A percentile compares a stretch with the other conserved stretches of the same genome.
Evolutionary conservation across 1,140 invertebrate species (phyloP).

Genomic region (Aphelinus certus): DNA sequence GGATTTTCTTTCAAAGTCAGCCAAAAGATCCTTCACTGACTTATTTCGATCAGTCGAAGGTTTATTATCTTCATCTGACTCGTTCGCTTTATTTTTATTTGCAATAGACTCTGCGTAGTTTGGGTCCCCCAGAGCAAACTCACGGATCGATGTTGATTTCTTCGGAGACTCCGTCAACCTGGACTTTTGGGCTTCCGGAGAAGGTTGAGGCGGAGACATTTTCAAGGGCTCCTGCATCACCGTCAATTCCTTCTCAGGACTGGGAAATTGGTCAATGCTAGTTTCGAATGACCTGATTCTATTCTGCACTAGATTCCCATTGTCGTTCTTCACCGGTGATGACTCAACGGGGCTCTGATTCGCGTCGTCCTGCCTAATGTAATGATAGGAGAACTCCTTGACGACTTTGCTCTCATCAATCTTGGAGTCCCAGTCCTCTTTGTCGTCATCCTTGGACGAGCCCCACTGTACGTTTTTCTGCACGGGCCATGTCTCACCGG

Average conservation of each 20-base stretch:
- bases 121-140: slow-evolving; percentile 46
- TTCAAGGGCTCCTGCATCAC: slow-evolving; percentile 65
- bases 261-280: slow-evolving; percentile 44
- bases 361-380: slow-evolving; percentile 58
- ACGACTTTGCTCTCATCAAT: slow-evolving; percentile 61
- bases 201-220: slow-evolving; percentile 58
- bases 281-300: slow-evolving; percentile 67
- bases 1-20: slow-evolving; percentile 67
- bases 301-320: slow-evolving; percentile 65
- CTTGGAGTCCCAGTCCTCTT: slow-evolving; percentile 57
- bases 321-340: slow-evolving; percentile 38
- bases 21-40: slow-evolving; percentile 67
- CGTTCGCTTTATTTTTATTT: not conserved
- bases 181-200: slow-evolving; percentile 65
- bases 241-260: slow-evolving; percentile 49
- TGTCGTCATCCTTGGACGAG: slow-evolving; percentile 44
- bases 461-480: slow-evolving; percentile 60
- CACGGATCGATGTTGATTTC: slow-evolving; percentile 43
- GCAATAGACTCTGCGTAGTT: not conserved
- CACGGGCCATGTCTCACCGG: slow-evolving; percentile 48
- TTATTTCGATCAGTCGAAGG: slow-evolving; percentile 56
- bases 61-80: slow-evolving; percentile 22
- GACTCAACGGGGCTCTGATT: not conserved
- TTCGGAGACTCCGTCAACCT: slow-evolving; percentile 49
- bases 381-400: slow-evolving; percentile 65